A percentile compares a stretch with the other conserved stretches of the same genome.
phyloP scores from a whole-genome alignment of 1,140 invertebrate species.

The Drepana arcuata region DNA sequence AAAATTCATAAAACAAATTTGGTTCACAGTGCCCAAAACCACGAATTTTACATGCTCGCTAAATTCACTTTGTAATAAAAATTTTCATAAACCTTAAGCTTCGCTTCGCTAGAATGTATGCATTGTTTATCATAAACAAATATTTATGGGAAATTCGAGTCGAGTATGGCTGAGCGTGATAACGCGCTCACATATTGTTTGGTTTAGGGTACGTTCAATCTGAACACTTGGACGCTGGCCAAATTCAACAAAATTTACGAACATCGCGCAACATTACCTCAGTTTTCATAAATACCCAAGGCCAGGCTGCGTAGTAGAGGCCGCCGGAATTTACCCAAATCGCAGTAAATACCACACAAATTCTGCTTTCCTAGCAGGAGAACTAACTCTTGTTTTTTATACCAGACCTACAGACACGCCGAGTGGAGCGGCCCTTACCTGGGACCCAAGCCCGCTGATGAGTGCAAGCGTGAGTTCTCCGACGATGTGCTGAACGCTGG shows the following conservation, averaged over 20 bases:
- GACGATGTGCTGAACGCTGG: slow-evolving; percentile 94
- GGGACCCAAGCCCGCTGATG: slow-evolving; percentile 92
- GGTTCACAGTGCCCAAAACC: no score
- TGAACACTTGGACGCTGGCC: slow-evolving; percentile 44
- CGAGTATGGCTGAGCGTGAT: no score
- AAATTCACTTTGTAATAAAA: no score
- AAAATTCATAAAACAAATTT: slow-evolving; percentile 11
- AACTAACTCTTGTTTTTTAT: no score
- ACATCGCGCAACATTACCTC: slow-evolving; percentile 55
- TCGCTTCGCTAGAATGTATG: no score
- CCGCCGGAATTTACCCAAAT: slow-evolving; percentile 6
- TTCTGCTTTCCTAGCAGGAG: no score
- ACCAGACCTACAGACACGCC: slow-evolving; percentile 92
- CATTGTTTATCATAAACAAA: no score
- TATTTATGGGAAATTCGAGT: no score
- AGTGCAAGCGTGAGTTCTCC: slow-evolving; percentile 92
- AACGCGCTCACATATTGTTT: slow-evolving; percentile 43
- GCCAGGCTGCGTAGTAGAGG: slow-evolving; percentile 21
- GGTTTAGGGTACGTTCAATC: slow-evolving; percentile 40
- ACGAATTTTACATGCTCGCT: no score
- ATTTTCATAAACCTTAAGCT: no score
- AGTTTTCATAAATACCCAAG: slow-evolving; percentile 63
- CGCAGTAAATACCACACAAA: no score
- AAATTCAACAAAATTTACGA: slow-evolving; percentile 54
- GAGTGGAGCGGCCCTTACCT: slow-evolving; percentile 92